These are phyloP conservation scores for Smutsia gigantea DNA, from an alignment of 2,797 vertebrate genomes.

Conservation along the genomic window DNA sequence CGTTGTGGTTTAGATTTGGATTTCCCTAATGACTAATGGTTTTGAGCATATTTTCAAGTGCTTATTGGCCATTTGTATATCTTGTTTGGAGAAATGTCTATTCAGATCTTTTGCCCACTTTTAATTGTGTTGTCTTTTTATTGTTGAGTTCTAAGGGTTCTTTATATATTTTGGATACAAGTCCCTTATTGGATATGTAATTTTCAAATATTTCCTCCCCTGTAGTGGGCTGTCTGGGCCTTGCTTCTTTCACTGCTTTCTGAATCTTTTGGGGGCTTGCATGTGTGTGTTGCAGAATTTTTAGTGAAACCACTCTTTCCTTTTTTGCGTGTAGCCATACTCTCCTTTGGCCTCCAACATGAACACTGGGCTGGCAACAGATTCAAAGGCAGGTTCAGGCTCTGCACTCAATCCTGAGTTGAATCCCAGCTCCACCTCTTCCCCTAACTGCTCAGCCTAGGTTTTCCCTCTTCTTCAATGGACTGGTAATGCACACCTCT, in stretches of 20 bases:
- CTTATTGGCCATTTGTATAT: neutral
- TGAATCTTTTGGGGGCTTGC: neutral
- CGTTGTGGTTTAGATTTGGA: neutral
- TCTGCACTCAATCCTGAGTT: neutral
- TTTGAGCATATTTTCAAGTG: neutral
- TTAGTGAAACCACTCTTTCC: neutral
- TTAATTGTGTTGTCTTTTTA: neutral
- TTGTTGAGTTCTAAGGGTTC: neutral
- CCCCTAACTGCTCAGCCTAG: neutral
- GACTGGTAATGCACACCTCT: neutral
- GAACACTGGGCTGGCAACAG: neutral
- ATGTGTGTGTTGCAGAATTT: neutral
- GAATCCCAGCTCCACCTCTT: neutral
- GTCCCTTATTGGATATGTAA: neutral
- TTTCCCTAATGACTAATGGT: neutral
- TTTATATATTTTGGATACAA: neutral
- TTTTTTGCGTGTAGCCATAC: neutral
- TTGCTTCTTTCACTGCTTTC: neutral
- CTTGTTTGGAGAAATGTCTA: conserved; percentile 19
- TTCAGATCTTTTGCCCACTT: neutral
- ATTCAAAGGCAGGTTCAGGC: neutral
- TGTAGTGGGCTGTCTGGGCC: neutral
- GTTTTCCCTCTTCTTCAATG: neutral
- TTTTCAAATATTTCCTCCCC: neutral
- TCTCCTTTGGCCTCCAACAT: neutral